Percentiles rank a stretch among this genome's conserved stretches.
Conservation (phyloP, 2,797 vertebrate species). For the Dendrocincla fuliginosa region DNA sequence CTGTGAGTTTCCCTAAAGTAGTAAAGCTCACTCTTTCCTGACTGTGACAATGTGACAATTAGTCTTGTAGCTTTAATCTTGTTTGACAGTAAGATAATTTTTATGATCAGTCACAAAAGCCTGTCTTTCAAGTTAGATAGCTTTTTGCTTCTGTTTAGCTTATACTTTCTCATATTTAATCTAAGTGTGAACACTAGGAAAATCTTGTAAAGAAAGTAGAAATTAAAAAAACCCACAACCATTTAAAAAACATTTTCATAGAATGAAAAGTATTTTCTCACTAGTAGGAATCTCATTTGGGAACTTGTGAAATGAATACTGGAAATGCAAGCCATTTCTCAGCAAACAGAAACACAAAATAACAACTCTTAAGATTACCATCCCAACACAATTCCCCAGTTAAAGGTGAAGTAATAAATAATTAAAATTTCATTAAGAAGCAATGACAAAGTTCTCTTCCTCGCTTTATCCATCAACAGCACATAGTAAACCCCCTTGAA, state of each 20-base stretch:
- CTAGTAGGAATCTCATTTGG: not conserved
- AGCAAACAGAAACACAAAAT: not conserved
- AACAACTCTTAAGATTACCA: not conserved
- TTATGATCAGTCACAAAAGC: not conserved
- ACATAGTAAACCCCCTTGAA: not conserved
- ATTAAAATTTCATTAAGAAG: conserved; percentile 8
- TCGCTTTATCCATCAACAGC: not conserved
- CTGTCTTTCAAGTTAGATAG: not conserved
- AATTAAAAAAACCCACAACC: not conserved
- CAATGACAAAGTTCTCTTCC: not conserved
- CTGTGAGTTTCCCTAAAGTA: not conserved
- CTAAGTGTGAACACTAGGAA: not conserved
- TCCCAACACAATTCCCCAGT: not conserved
- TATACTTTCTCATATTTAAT: not conserved
- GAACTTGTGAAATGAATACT: not conserved
- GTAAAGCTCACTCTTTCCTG: not conserved
- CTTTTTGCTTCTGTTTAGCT: not conserved
- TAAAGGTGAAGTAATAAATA: not conserved
- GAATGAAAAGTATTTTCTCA: not conserved
- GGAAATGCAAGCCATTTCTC: not conserved
- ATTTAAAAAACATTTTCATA: not conserved
- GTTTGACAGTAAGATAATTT: not conserved
- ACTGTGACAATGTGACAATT: not conserved
- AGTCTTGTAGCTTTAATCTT: not conserved
- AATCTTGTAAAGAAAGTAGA: not conserved